Percentiles rank a stretch among this genome's conserved stretches.
These are phyloP conservation scores for Metacarcinus magister DNA, from an alignment of 2,888 invertebrate genomes.

Conservation along the genomic window DNA sequence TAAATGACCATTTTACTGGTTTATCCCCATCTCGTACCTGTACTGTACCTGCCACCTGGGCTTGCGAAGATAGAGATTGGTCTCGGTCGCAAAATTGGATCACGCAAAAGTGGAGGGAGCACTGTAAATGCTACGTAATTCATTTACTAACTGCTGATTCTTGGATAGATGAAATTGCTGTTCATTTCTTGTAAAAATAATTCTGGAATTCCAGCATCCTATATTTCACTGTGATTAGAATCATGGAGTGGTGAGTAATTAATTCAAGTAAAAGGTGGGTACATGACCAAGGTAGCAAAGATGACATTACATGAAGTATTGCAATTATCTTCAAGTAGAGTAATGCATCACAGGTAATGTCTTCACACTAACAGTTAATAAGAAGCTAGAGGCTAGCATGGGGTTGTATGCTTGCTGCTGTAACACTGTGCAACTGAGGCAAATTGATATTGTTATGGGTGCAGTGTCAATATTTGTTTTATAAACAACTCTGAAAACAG, in stretches of 20 bases:
- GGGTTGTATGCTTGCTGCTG: neutral
- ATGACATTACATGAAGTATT: neutral
- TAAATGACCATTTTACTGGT: too few relatives aligned
- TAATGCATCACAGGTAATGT: neutral
- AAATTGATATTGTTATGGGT: neutral
- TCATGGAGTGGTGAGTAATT: neutral
- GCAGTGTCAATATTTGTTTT: conserved; percentile 43
- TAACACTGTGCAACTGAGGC: conserved; percentile 51
- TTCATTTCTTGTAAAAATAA: neutral
- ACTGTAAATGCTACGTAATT: neutral
- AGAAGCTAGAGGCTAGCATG: conserved; percentile 45
- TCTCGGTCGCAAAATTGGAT: too few relatives aligned
- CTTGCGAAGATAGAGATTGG: too few relatives aligned
- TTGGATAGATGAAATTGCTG: neutral
- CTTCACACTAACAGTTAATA: conserved; percentile 29
- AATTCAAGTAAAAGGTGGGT: neutral
- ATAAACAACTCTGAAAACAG: neutral
- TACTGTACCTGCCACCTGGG: too few relatives aligned
- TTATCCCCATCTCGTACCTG: too few relatives aligned
- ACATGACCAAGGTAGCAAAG: neutral
- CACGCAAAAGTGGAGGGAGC: too few relatives aligned
- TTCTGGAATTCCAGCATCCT: neutral
- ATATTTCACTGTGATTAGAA: neutral
- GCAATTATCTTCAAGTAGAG: neutral
- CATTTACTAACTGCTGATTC: neutral